Percentiles rank a stretch among this genome's conserved stretches.
phyloP scores from a whole-genome alignment of 2,797 vertebrate genomes.

The Orestias chungarensis region DNA sequence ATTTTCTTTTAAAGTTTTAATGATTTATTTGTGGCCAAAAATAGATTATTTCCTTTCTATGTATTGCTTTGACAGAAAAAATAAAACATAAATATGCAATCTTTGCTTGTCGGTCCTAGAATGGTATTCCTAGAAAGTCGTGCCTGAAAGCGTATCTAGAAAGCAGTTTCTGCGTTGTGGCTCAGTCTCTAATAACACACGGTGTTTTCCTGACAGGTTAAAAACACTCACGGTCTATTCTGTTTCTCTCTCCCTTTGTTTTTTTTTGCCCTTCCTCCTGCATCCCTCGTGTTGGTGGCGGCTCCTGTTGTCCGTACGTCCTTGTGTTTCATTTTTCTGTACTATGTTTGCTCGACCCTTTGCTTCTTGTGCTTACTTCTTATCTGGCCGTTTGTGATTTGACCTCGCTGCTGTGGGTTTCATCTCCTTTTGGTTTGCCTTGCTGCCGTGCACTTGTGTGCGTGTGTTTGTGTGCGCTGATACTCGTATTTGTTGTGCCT shows the following conservation, averaged over 20 bases:
- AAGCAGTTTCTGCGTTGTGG: background rate
- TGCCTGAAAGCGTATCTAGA: background rate
- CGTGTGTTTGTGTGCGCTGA: constrained; percentile 66
- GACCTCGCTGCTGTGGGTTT: constrained; percentile 59
- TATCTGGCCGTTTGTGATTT: constrained; percentile 87
- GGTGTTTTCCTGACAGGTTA: constrained; percentile 66
- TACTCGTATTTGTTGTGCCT: too few species aligned
- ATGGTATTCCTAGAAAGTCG: background rate
- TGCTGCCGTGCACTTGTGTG: constrained; percentile 28
- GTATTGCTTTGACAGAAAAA: background rate
- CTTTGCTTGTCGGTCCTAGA: background rate
- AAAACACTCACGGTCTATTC: constrained; percentile 81
- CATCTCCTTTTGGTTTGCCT: constrained; percentile 56
- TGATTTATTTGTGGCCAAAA: background rate
- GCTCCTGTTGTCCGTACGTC: constrained; percentile 35
- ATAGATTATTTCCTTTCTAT: background rate
- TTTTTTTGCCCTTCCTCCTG: constrained; percentile 64
- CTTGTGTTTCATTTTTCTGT: constrained; percentile 16
- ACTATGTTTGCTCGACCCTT: constrained; percentile 47
- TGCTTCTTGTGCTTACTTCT: constrained; percentile 81
- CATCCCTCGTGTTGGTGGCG: constrained; percentile 68
- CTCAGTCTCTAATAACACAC: background rate
- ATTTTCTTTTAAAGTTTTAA: background rate
- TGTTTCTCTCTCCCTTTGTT: constrained; percentile 82
- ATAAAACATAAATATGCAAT: background rate